Base-by-base conservation (phyloP, 2,888 invertebrate species). In the Agelastica alni region DNA sequence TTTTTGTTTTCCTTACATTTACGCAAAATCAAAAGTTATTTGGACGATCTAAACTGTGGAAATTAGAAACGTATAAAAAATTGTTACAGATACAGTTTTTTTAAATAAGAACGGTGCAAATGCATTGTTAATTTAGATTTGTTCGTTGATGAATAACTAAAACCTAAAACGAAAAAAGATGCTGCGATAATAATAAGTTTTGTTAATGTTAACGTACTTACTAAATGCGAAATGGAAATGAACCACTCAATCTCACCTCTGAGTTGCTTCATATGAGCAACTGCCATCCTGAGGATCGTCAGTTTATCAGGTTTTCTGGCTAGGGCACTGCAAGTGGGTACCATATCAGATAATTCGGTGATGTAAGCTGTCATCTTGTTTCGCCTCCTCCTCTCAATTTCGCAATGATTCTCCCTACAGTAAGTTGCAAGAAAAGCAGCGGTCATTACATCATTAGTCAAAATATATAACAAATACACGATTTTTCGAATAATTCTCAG, bases 301-400 rank as follows among this genome's bases (percentile, higher is more conserved):
- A 99, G 85, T 79, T 99, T 99, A 83, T 99, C 99, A 44, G 98
- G 98, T 78, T 99, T 99, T 65, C 98, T 85, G 51, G 98, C 98
- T 66, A 98, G 84, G 41, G 97, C 96, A 73, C 94, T 95, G 81
- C 97, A 97, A 70, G 98, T 96, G 72, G 98, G 98, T 74, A 98
- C 97, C 98, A 99, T 98, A 80, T 98, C 98, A 65, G 96, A 97
- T 70, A 99, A 84, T 82, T 99, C 98, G 74, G 97, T 97, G 78
- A 99, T 98, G 81, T 99, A 99, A 66, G 97, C 95, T 69, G 98
- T 97, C 99, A 99, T 99, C 88, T 99, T 99, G 85, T 98, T 98
- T 69, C 99, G 86, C 69, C 99, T 85, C 68, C 98, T 86, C 68
- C 99, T 86, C 80, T 99, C 99, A 77, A 99, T 99, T 81, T 98